These are phyloP conservation scores for Chaetura pelagica DNA, from an alignment of 2,113 vertebrate species.

Conservation along the genomic window DNA sequence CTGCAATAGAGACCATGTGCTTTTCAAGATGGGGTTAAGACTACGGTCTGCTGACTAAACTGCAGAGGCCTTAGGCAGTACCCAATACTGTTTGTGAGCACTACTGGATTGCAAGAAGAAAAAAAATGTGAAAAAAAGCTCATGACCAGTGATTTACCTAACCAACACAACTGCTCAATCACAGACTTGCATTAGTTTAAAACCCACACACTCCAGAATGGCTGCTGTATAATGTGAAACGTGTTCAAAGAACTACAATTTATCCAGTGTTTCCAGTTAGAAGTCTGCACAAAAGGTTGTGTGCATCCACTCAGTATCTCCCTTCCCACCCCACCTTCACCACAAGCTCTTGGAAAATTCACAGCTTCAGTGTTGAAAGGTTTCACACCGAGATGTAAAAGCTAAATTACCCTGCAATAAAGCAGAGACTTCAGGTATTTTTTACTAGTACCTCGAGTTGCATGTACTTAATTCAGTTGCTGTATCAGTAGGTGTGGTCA, in stretches of 20 bases:
- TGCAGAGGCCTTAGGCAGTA: conserved; percentile 79
- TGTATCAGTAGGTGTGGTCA: conserved; percentile 50
- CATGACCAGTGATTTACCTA: conserved; percentile 73
- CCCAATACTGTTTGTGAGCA: conserved; percentile 75
- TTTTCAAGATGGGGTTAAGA: conserved; percentile 81
- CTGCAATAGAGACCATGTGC: conserved; percentile 80
- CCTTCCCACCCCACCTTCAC: conserved; percentile 49
- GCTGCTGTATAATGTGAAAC: conserved; percentile 63
- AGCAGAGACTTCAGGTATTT: conserved; percentile 63
- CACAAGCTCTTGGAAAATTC: conserved; percentile 57
- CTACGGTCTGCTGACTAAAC: conserved; percentile 78
- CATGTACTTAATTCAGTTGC: conserved; percentile 51
- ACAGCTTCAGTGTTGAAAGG: conserved; percentile 51
- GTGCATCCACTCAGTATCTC: conserved; percentile 56
- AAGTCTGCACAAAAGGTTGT: conserved; percentile 43
- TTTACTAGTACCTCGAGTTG: conserved; percentile 28
- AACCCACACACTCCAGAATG: conserved; percentile 66
- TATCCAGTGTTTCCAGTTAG: conserved; percentile 27
- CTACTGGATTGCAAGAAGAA: conserved; percentile 79
- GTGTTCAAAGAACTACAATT: conserved; percentile 51
- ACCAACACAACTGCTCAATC: conserved; percentile 69
- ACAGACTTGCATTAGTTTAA: conserved; percentile 46
- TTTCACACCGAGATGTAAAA: conserved; percentile 51
- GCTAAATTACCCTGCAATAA: conserved; percentile 60
- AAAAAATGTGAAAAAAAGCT: conserved; percentile 75